These are phyloP conservation scores for Pangasius djambal DNA, from an alignment of 2,797 vertebrate species.

Conservation along the genomic window DNA sequence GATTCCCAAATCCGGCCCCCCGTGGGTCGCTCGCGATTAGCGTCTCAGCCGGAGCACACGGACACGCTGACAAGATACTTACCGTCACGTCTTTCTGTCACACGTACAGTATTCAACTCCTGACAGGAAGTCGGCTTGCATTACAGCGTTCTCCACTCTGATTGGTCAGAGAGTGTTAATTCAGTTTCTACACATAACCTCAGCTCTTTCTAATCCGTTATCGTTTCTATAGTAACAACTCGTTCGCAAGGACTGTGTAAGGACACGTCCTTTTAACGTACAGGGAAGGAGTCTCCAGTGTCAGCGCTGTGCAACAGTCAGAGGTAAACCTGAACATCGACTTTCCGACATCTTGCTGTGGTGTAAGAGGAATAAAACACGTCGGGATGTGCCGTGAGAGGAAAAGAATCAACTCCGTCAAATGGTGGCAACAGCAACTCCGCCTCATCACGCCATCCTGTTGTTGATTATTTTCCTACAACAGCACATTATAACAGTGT, in stretches of 20 bases:
- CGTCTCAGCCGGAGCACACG: neutral
- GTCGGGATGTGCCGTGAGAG: neutral
- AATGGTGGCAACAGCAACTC: neutral
- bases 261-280: neutral
- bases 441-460: neutral
- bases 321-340: no score
- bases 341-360: neutral
- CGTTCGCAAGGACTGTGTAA: neutral
- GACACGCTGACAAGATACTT: constrained; percentile 16
- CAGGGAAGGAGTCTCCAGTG: neutral
- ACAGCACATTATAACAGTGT: neutral
- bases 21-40: constrained; percentile 33
- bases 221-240: neutral
- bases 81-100: neutral
- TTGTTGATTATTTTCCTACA: neutral
- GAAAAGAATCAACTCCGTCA: neutral
- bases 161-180: neutral
- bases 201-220: neutral
- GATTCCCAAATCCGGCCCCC: neutral
- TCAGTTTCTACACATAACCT: neutral
- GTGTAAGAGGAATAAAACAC: neutral
- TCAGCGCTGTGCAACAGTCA: no score
- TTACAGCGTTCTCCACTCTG: neutral
- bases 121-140: neutral
- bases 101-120: neutral